Percentiles rank a stretch among this genome's conserved stretches.
These are phyloP conservation scores for Diaprepes abbreviatus DNA, from an alignment of 2,888 invertebrate species.

Conservation along the genomic window DNA sequence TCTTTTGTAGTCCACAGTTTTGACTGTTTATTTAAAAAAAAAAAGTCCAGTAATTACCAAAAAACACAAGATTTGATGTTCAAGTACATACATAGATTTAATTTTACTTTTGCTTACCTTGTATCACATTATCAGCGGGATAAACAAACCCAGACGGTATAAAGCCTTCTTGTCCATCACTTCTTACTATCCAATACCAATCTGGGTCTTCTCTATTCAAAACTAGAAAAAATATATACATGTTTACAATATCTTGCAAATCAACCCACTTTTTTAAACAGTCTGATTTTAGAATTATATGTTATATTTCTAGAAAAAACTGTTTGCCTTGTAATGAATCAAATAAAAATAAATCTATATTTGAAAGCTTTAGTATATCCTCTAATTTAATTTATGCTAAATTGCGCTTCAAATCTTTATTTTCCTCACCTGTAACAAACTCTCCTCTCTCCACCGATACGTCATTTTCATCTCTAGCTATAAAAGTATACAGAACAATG, in stretches of 20 bases:
- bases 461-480: conserved; percentile 94
- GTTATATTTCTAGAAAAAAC: too few species aligned
- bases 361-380: neutral
- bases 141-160: conserved; percentile 96
- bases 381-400: neutral
- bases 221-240: conserved; percentile 73
- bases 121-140: conserved; percentile 86
- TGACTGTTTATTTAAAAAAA: too few species aligned
- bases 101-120: conserved; percentile 67
- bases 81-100: too few species aligned
- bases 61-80: too few species aligned
- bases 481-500: conserved; percentile 93
- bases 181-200: conserved; percentile 96
- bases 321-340: too few species aligned
- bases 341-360: conserved; percentile 1
- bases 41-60: too few species aligned
- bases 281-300: too few species aligned
- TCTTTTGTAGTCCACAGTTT: too few species aligned
- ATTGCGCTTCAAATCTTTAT: neutral
- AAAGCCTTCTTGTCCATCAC: conserved; percentile 95
- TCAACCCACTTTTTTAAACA: too few species aligned
- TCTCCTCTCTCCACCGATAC: conserved; percentile 94
- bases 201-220: conserved; percentile 95
- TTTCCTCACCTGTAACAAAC: conserved; percentile 82
- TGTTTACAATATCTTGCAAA: too few species aligned